Evolutionary conservation across 2,888 invertebrate genomes (phyloP).

Genomic region (Ashinkailepas kermadecensis): DNA sequence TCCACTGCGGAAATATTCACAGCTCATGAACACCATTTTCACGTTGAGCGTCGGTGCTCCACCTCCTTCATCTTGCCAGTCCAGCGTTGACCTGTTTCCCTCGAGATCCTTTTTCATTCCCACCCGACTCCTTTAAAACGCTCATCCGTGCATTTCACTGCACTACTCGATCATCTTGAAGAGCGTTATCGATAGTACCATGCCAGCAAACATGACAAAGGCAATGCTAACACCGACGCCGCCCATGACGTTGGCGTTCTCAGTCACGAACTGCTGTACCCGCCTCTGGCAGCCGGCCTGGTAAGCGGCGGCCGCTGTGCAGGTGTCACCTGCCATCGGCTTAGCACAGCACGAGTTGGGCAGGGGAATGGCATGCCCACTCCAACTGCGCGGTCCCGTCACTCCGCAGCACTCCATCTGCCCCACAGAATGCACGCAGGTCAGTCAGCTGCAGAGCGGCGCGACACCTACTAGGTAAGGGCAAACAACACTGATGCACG

Average conservation of each 20-base stretch:
- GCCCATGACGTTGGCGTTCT: slow-evolving; percentile 71
- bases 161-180: slow-evolving; percentile 62
- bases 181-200: slow-evolving; percentile 57
- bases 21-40: too few species aligned
- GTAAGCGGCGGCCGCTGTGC: slow-evolving; percentile 57
- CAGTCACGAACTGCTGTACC: slow-evolving; percentile 61
- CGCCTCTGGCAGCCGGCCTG: slow-evolving; percentile 66
- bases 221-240: slow-evolving; percentile 73
- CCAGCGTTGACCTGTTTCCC: too few species aligned
- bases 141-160: background rate
- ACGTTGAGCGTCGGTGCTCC: too few species aligned
- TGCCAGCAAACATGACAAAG: slow-evolving; percentile 63
- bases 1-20: too few species aligned
- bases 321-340: slow-evolving; percentile 48
- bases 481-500: too few species aligned
- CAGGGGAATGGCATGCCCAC: background rate
- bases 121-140: background rate
- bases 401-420: slow-evolving; percentile 34
- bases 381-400: slow-evolving; percentile 28
- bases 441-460: too few species aligned
- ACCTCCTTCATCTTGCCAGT: too few species aligned
- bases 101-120: too few species aligned
- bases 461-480: too few species aligned
- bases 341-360: slow-evolving; percentile 27
- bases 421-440: too few species aligned